Conservation (phyloP, 1,140 invertebrate species). For the Aphelenchoides fujianensis region DNA sequence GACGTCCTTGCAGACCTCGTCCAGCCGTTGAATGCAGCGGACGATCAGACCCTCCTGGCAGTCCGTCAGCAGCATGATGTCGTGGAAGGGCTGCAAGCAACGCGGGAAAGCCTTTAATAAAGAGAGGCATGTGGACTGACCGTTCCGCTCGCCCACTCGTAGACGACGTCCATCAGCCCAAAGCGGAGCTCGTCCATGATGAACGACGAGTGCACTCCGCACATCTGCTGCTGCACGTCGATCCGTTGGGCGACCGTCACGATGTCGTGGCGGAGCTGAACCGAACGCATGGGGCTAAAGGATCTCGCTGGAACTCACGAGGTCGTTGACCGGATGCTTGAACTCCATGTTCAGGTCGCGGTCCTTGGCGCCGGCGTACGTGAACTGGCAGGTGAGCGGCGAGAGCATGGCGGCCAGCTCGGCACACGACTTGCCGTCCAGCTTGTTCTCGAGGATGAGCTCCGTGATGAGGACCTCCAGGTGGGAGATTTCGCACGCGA, state of each 20-base stretch:
- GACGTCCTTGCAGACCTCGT: conserved; percentile 86
- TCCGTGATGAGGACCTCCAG: conserved; percentile 77
- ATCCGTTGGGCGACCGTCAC: conserved; percentile 64
- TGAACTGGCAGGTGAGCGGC: conserved; percentile 69
- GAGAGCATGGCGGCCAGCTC: conserved; percentile 78
- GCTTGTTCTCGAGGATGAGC: conserved; percentile 84
- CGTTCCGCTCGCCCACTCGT: conserved; percentile 80
- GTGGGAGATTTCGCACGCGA: conserved; percentile 80
- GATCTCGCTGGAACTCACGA: conserved; percentile 7
- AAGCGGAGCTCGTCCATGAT: conserved; percentile 77
- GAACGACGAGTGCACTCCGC: conserved; percentile 62
- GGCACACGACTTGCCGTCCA: conserved; percentile 70
- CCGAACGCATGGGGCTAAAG: conserved; percentile 24
- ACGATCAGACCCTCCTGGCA: conserved; percentile 98
- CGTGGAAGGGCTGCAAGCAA: conserved; percentile 76
- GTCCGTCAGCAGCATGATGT: conserved; percentile 86
- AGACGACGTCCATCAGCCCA: conserved; percentile 84
- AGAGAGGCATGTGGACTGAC: no score
- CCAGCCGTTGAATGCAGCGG: conserved; percentile 88
- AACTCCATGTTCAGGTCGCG: conserved; percentile 11
- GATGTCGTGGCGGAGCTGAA: conserved; percentile 67
- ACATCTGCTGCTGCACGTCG: conserved; percentile 65
- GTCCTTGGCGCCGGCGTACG: conserved; percentile 62
- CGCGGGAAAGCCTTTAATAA: no score
- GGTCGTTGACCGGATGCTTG: conserved; percentile 2